phyloP scores from a whole-genome alignment of 2,113 vertebrate genomes.

The Rhinopomastus cyanomelas region DNA sequence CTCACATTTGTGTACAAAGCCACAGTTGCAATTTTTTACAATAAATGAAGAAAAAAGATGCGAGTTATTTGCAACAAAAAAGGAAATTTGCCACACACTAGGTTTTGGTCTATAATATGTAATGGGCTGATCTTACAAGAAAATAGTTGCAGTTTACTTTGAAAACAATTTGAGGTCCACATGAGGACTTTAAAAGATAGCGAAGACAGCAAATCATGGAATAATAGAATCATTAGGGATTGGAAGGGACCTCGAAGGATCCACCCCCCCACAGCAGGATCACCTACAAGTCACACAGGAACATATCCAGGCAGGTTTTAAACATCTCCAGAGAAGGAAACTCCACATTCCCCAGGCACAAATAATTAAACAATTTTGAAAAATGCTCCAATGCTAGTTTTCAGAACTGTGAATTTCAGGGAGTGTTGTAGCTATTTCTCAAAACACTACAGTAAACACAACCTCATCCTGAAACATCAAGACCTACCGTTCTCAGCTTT shows the following conservation, averaged over 20 bases:
- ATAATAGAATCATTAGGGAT: too few species aligned
- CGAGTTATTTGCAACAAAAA: not conserved
- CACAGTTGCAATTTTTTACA: not conserved
- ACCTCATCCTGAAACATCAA: not conserved
- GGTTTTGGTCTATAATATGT: not conserved
- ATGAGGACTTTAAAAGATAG: not conserved
- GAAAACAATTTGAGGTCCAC: not conserved
- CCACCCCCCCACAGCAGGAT: too few species aligned
- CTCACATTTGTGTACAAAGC: not conserved
- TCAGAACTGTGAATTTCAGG: not conserved
- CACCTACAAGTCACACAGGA: too few species aligned
- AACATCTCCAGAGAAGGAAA: too few species aligned
- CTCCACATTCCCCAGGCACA: too few species aligned
- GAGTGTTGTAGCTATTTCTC: not conserved
- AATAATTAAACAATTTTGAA: not conserved
- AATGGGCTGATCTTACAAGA: not conserved
- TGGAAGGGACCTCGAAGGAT: too few species aligned
- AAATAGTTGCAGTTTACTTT: not conserved
- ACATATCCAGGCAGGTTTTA: too few species aligned
- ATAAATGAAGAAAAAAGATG: not conserved
- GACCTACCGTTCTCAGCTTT: not conserved
- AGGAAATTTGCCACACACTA: not conserved
- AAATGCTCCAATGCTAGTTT: not conserved
- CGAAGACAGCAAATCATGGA: not conserved
- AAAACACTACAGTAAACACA: not conserved